Percentiles rank a stretch among this genome's conserved stretches.
These are phyloP conservation scores for Leucoptera coffeella DNA, from an alignment of 2,888 invertebrate species.

Conservation along the genomic window DNA sequence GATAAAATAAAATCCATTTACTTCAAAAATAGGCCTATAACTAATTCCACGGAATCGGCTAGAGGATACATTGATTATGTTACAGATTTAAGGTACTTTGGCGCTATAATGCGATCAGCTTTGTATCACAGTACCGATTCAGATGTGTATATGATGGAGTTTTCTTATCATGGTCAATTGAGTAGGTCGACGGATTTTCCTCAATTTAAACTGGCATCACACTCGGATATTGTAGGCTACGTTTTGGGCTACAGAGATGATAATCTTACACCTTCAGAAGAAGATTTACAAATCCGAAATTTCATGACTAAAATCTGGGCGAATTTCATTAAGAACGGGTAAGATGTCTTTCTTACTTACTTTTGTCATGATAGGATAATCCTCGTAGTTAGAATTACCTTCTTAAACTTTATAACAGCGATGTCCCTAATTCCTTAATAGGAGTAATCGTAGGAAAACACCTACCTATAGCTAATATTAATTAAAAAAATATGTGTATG, in stretches of 20 bases:
- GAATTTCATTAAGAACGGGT: constrained; percentile 2
- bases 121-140: not conserved
- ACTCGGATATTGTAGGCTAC: constrained; percentile 1
- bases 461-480: no score
- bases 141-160: constrained; percentile 2
- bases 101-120: not conserved
- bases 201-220: not conserved
- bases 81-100: not conserved
- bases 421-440: no score
- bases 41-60: not conserved
- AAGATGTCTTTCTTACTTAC: not conserved
- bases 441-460: no score
- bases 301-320: not conserved
- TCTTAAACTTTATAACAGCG: no score
- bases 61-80: not conserved
- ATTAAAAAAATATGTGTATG: no score
- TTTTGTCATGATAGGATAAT: no score
- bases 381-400: no score
- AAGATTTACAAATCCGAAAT: constrained; percentile 1
- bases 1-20: constrained; percentile 1
- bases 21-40: not conserved
- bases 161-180: constrained; percentile 1
- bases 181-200: not conserved
- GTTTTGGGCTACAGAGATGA: constrained; percentile 1
- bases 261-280: not conserved